These are phyloP conservation scores for Antrozous pallidus DNA, from an alignment of 2,797 vertebrate genomes.

Conservation along the genomic window DNA sequence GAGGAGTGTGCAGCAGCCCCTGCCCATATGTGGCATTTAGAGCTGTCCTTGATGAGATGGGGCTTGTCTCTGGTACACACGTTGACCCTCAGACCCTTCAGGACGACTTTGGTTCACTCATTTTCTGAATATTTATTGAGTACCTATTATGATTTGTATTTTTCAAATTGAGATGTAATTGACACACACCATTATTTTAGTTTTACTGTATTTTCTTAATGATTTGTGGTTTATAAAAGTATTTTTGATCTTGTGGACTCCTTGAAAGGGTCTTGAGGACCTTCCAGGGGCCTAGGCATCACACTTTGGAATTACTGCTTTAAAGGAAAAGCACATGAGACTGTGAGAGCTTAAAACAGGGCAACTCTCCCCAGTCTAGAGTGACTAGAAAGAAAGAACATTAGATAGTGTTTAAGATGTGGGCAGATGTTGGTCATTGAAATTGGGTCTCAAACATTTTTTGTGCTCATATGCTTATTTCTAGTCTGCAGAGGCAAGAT, in stretches of 20 bases:
- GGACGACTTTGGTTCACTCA: not conserved
- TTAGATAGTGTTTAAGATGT: not conserved
- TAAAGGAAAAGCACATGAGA: not conserved
- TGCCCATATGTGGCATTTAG: not conserved
- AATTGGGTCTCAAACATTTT: too few species aligned
- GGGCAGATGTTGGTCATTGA: too few species aligned
- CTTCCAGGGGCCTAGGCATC: not conserved
- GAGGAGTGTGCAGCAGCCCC: not conserved
- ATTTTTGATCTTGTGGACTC: not conserved
- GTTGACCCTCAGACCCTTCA: not conserved
- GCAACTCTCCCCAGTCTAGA: not conserved
- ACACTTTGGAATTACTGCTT: not conserved
- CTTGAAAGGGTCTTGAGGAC: not conserved
- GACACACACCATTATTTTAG: not conserved
- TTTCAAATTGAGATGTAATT: not conserved
- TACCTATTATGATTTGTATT: not conserved
- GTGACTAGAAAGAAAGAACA: not conserved
- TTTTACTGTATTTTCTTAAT: not conserved
- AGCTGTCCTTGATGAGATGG: too few species aligned
- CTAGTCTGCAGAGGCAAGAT: too few species aligned
- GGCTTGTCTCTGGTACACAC: fast-evolving
- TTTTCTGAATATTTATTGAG: not conserved
- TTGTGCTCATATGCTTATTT: too few species aligned
- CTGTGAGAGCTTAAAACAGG: not conserved
- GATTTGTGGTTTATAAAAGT: not conserved